These are phyloP conservation scores for Enteromius viviparus DNA, from an alignment of 2,797 vertebrate species.

Conservation along the genomic window DNA sequence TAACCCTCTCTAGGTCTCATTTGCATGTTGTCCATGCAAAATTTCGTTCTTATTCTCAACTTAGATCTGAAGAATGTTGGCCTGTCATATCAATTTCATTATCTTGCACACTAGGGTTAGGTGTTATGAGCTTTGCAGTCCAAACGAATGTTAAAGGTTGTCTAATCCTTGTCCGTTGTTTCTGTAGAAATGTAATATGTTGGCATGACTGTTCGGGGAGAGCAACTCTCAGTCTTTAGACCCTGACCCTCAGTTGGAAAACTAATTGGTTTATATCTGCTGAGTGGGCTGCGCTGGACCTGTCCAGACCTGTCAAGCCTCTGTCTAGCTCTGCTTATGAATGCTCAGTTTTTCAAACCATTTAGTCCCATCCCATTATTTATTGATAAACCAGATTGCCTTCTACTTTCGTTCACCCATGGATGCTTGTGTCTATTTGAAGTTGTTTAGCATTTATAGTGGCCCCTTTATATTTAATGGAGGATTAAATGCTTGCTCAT, in stretches of 20 bases:
- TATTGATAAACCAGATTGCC: conserved; percentile 30
- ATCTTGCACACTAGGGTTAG: conserved; percentile 27
- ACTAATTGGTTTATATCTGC: conserved; percentile 59
- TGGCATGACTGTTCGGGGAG: not conserved
- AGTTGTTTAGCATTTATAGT: conserved; percentile 39
- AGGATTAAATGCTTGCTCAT: conserved; percentile 32
- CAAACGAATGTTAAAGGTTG: conserved; percentile 40
- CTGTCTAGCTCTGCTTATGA: conserved; percentile 1
- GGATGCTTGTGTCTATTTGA: conserved; percentile 22
- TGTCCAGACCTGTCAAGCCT: conserved; percentile 11
- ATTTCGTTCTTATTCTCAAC: conserved; percentile 32
- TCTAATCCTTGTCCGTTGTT: conserved; percentile 43
- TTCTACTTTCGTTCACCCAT: conserved; percentile 20
- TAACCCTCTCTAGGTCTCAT: conserved; percentile 12
- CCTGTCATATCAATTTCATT: conserved; percentile 35
- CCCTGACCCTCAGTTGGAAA: conserved; percentile 56
- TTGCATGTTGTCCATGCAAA: conserved; percentile 43
- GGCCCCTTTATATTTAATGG: conserved; percentile 24
- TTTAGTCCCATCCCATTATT: not conserved
- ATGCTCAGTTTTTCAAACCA: conserved; percentile 6
- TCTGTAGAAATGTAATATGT: conserved; percentile 40
- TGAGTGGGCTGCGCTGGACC: not conserved
- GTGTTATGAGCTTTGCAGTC: conserved; percentile 44
- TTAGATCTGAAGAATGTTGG: conserved; percentile 33
- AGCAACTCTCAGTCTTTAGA: conserved; percentile 34